phyloP scores from a whole-genome alignment of 2,888 invertebrate species.

The Plebejus argus region DNA sequence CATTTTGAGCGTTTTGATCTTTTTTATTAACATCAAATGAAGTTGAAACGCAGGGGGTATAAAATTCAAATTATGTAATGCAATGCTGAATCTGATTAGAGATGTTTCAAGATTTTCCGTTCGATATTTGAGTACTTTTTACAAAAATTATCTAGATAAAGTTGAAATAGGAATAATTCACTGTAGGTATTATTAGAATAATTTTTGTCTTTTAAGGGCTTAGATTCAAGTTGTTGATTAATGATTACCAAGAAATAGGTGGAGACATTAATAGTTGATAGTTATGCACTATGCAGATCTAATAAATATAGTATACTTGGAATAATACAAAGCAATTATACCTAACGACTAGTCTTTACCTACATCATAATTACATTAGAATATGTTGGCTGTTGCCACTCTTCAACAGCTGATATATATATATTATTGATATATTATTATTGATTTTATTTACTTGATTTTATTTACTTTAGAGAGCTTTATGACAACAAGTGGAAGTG shows the following conservation, averaged over 20 bases:
- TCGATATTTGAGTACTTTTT: background rate
- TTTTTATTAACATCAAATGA: no score
- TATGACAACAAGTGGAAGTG: background rate
- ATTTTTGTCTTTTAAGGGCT: background rate
- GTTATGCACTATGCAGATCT: background rate
- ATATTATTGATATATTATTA: no score
- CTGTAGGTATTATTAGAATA: background rate
- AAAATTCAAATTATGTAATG: background rate
- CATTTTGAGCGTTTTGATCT: no score
- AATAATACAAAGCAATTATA: constrained; percentile 9
- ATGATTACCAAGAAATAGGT: background rate
- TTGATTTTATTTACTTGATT: background rate
- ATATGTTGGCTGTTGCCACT: background rate
- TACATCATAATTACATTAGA: background rate
- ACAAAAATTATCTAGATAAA: no score
- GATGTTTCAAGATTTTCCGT: background rate
- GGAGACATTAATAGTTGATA: constrained; percentile 1
- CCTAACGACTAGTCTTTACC: background rate
- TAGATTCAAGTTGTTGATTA: background rate
- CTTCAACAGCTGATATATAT: background rate
- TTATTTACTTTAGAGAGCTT: background rate
- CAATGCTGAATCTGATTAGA: background rate
- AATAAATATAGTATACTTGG: background rate
- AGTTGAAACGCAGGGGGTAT: no score
- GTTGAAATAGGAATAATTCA: background rate